These are phyloP conservation scores for Rhodinocichla rosea DNA, from an alignment of 2,113 vertebrate species.

Conservation along the genomic window DNA sequence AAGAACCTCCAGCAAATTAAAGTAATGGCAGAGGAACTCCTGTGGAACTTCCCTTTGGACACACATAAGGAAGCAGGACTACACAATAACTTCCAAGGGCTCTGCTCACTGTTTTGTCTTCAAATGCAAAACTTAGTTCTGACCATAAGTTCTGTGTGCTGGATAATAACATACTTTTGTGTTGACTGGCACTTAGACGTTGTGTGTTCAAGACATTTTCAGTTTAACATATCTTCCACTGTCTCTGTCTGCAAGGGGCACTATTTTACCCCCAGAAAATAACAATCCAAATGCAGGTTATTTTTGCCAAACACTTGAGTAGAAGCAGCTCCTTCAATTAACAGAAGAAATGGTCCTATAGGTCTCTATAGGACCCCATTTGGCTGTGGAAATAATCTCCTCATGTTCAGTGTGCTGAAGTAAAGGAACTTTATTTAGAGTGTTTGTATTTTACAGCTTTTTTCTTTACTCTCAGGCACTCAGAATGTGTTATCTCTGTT, in stretches of 20 bases:
- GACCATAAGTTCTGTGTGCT: background rate
- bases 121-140: background rate
- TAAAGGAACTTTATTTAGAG: background rate
- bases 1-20: background rate
- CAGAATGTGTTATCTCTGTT: rapidly evolving
- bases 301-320: background rate
- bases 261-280: background rate
- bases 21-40: background rate
- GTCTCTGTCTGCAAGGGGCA: background rate
- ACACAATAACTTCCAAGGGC: background rate
- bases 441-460: background rate
- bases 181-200: background rate
- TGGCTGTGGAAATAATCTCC: background rate
- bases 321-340: background rate
- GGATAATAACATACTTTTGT: background rate
- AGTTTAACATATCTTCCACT: background rate
- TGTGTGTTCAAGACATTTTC: background rate
- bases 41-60: background rate
- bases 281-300: background rate
- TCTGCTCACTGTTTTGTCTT: background rate
- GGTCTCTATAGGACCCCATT: background rate
- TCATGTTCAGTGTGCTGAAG: background rate
- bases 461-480: background rate
- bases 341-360: background rate
- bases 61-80: background rate